phyloP scores from a whole-genome alignment of 2,888 invertebrate species.

The Tachina grossa region DNA sequence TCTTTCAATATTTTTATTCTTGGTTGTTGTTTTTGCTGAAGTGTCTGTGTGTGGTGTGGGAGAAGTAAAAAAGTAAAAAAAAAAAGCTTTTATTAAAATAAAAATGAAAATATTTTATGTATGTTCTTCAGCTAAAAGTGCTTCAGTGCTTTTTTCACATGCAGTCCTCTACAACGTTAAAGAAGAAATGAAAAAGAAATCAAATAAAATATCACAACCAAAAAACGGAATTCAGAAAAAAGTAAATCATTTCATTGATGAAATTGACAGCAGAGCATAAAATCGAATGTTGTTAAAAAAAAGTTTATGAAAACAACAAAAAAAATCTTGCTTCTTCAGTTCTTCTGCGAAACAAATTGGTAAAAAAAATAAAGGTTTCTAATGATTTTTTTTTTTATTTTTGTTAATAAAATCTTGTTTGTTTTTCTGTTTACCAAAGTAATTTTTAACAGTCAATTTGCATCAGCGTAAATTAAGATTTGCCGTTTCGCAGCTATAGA shows the following conservation, averaged over 20 bases:
- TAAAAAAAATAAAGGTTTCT: conserved; percentile 35
- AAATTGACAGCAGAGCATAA: conserved; percentile 70
- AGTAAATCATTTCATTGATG: conserved; percentile 67
- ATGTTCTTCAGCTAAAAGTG: conserved; percentile 51
- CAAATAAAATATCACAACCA: conserved; percentile 16
- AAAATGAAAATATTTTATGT: conserved; percentile 21
- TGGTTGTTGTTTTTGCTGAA: neutral
- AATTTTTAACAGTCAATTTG: conserved; percentile 69
- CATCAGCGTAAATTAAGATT: conserved; percentile 47
- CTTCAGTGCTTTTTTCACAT: conserved; percentile 28
- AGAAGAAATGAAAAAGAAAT: conserved; percentile 5
- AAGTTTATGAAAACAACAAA: conserved; percentile 34
- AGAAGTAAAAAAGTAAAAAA: conserved; percentile 28
- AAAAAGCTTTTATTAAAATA: conserved; percentile 1
- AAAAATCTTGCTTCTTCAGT: neutral
- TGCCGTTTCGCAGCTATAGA: neutral
- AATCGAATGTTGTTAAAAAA: conserved; percentile 67
- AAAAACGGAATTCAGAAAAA: conserved; percentile 12
- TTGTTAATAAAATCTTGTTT: neutral
- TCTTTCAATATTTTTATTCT: conserved; percentile 47
- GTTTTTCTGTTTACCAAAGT: conserved; percentile 53
- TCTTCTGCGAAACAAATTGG: neutral
- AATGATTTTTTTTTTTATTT: conserved; percentile 17
- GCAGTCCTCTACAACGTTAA: conserved; percentile 13
- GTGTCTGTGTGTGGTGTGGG: neutral